Evolutionary conservation across 2,797 vertebrate species (phyloP), one percentile per base, ranked within the genome.

Genomic region (Lutra lutra): DNA sequence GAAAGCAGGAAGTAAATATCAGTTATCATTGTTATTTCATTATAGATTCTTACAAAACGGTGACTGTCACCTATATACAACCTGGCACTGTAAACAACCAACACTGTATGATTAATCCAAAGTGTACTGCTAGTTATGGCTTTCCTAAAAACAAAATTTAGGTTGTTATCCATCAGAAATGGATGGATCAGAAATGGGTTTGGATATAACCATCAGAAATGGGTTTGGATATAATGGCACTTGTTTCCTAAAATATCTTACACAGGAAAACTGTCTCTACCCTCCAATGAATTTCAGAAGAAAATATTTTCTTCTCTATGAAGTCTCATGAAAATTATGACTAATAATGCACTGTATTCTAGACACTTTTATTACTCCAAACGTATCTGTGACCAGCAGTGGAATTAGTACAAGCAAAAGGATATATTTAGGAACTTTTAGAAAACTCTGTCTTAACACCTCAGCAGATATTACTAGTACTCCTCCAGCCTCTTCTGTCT

Each of bases 121-220:
- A 94, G 58, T 27, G 25, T 68, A 79, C 73, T 21, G 38, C 14
- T 43, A 82, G n/a, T 66, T 80, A 75, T 40, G 70, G 35, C 66
- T 85, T 75, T 89, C 54, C 25, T 77, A 85, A 77, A 86, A 82
- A 23, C 43, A 82, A 93, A 94, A 94, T 56, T 54, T 70, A 89
- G 35, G 25, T 92, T 29, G 92, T 35, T 75, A 56, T 48, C 60
- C n/a, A 84, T 25, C 23, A 78, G 89, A 89, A 92, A 8, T 23
- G 35, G 51, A 54, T 54, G 51, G 51, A 54, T 54, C 51, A 51
- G 48, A 51, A 51, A 51, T 15, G 23, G 54, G 66, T 75, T 25
- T 62, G 5, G 46, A 87, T n/a, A 88, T 48, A 68, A 62, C 5
- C n/a, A 78, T 29, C 17, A 77, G 89, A 86, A 92, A 8, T 29